These are phyloP conservation scores for Fratercula arctica DNA, from an alignment of 2,797 vertebrate species.

Conservation along the genomic window DNA sequence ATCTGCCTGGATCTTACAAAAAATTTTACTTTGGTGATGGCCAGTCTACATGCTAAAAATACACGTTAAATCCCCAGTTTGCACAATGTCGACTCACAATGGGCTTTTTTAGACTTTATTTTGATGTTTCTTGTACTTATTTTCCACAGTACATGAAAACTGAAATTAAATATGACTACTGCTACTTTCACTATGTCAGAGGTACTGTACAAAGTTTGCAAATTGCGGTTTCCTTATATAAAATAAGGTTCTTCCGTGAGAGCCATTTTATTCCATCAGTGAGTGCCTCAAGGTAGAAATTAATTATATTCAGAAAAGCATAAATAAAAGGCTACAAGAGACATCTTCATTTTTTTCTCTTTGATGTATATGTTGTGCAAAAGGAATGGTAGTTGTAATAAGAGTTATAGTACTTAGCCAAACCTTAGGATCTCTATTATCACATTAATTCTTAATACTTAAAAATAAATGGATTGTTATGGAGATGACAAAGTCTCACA, in stretches of 20 bases:
- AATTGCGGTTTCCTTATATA: not conserved
- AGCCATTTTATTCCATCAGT: not conserved
- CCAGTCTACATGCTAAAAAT: not conserved
- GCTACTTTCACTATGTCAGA: not conserved
- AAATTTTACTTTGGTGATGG: not conserved
- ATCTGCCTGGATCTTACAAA: not conserved
- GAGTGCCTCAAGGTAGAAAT: not conserved
- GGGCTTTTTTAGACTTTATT: not conserved
- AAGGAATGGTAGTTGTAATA: not conserved
- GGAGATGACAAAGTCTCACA: not conserved
- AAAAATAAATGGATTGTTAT: not conserved
- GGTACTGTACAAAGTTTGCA: not conserved
- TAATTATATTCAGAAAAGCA: not conserved
- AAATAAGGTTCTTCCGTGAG: not conserved
- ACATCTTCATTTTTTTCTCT: not conserved
- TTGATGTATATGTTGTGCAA: not conserved
- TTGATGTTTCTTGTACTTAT: not conserved
- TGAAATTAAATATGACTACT: not conserved
- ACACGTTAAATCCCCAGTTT: not conserved
- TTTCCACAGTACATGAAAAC: not conserved
- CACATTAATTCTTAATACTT: not conserved
- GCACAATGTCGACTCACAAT: not conserved
- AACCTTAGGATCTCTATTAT: not conserved
- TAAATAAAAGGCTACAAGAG: not conserved
- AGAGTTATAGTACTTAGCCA: not conserved